phyloP scores from a whole-genome alignment of 2,888 invertebrate genomes.

The Meiosimyza decipiens region DNA sequence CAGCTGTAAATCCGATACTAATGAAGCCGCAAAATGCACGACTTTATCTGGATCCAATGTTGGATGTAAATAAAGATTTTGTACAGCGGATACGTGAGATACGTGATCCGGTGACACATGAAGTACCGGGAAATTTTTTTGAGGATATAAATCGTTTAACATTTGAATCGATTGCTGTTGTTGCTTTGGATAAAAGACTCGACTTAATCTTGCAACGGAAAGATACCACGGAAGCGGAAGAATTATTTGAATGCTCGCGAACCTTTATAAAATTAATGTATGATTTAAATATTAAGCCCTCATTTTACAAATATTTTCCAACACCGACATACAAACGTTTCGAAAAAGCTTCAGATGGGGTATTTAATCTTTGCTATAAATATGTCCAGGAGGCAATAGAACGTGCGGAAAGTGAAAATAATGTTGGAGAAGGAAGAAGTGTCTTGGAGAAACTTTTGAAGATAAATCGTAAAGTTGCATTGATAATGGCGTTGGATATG shows the following conservation, averaged over 20 bases:
- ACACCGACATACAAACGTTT: slow-evolving; percentile 57
- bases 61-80: slow-evolving; percentile 67
- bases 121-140: slow-evolving; percentile 67
- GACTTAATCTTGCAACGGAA: slow-evolving; percentile 49
- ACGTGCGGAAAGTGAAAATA: slow-evolving; percentile 44
- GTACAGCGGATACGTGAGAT: slow-evolving; percentile 57
- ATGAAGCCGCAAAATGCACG: slow-evolving; percentile 72
- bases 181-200: slow-evolving; percentile 65
- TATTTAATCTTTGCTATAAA: slow-evolving; percentile 57
- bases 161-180: slow-evolving; percentile 69
- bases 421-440: slow-evolving; percentile 60
- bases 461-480: slow-evolving; percentile 73
- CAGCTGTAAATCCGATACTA: slow-evolving; percentile 74
- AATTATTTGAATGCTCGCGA: slow-evolving; percentile 47
- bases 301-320: slow-evolving; percentile 58
- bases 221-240: slow-evolving; percentile 40
- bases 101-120: slow-evolving; percentile 53
- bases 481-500: slow-evolving; percentile 79
- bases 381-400: slow-evolving; percentile 63
- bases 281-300: slow-evolving; percentile 60
- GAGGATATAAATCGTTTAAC: slow-evolving; percentile 70
- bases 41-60: slow-evolving; percentile 68
- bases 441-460: slow-evolving; percentile 74
- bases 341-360: slow-evolving; percentile 55
- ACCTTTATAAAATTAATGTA: slow-evolving; percentile 41